Evolutionary conservation across 92 coral and sea anemone genomes (phyloP), one percentile per base, ranked within the genome.

Genomic region (Bergia puertoricense): DNA sequence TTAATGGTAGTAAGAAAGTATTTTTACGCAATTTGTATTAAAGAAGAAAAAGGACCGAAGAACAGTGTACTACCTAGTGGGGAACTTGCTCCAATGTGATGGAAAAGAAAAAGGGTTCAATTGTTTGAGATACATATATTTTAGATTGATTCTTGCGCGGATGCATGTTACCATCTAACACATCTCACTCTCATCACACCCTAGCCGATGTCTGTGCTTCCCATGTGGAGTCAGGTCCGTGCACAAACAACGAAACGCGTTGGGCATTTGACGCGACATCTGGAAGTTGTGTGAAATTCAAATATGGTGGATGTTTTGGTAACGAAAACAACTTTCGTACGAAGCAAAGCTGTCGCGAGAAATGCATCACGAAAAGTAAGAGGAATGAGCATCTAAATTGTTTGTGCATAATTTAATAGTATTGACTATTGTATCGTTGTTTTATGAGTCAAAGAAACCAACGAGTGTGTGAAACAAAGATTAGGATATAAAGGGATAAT

Each of bases 241-340:
- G 98, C 57, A 36, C 40, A 16, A 85, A 78, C 36, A 82, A 44
- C 66, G 51, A 23, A 38, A 76, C 86, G 11, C 92, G 97, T 1
- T 96, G 96, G 96, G 90, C 85, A 37, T 93, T 77, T 79, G 91
- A 91, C 80, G 16, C 88, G 6, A 86, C 80, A 0, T 84, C 94
- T 16, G 91, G 93, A n/a, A 81, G 77, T 54, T 94, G 98, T 88
- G 79, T 76, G 56, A 66, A 59, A 43, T 96, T 96, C 68, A 57
- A 39, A 44, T 96, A 92, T 74, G 98, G 98, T 23, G 98, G 98
- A 59, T 94, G 98, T 90, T 94, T 88, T 94, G 98, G 98, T 6
- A 96, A 93, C 72, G 93, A 95, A 77, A 96, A 96, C 74, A 96
- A 93, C 86, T 96, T 96, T 87, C 82, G 83, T 18, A 74, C 92